phyloP scores from a whole-genome alignment of 2,113 vertebrate species.

The Tiliqua scincoides region DNA sequence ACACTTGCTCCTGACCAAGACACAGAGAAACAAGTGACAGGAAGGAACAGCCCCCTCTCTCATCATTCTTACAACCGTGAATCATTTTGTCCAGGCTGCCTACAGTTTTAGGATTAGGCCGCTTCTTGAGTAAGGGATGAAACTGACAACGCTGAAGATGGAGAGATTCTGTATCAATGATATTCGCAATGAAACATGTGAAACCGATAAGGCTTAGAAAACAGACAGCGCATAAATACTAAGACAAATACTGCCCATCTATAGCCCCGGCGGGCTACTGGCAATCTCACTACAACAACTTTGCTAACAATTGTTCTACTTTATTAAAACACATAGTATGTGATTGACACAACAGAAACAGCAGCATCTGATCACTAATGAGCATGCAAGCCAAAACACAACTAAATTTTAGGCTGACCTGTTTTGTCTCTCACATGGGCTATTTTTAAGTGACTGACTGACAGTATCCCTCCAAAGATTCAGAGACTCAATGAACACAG shows the following conservation, averaged over 20 bases:
- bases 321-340: not conserved
- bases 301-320: too few relatives aligned
- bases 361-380: not conserved
- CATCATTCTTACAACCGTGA: not conserved
- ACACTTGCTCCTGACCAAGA: not conserved
- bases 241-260: not conserved
- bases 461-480: too few relatives aligned
- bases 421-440: not conserved
- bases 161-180: not conserved
- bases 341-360: not conserved
- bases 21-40: not conserved
- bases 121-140: not conserved
- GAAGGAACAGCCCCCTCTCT: not conserved
- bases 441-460: not conserved
- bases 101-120: not conserved
- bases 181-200: not conserved
- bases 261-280: not conserved
- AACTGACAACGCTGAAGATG: not conserved
- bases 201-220: not conserved
- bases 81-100: not conserved
- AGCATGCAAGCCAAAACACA: not conserved
- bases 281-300: too few relatives aligned
- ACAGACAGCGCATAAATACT: not conserved
- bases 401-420: not conserved
- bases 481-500: too few relatives aligned